Conservation (phyloP, 1,140 invertebrate species). For the Cataglyphis hispanica region DNA sequence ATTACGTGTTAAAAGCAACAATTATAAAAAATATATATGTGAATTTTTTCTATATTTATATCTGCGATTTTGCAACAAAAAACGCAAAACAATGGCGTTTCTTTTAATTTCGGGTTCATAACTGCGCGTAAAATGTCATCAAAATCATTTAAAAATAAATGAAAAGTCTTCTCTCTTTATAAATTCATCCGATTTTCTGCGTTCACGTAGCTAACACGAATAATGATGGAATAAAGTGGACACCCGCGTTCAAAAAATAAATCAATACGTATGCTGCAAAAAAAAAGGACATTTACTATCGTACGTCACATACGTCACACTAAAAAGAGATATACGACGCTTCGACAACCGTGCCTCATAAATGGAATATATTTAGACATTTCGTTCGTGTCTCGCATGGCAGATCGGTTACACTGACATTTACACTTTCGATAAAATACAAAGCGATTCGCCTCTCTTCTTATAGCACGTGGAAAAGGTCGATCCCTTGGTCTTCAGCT, state of each 20-base stretch:
- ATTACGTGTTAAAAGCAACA: neutral
- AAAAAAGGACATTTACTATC: neutral
- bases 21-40: neutral
- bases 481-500: neutral
- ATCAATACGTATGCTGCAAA: neutral
- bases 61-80: neutral
- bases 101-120: neutral
- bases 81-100: neutral
- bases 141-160: neutral
- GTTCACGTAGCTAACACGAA: neutral
- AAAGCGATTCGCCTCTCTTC: conserved; percentile 66
- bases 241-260: neutral
- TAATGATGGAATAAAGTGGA: conserved; percentile 5
- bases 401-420: conserved; percentile 50
- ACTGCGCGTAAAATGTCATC: neutral
- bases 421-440: conserved; percentile 56
- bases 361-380: conserved; percentile 19
- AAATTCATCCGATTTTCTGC: conserved; percentile 19
- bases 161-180: neutral
- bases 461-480: conserved; percentile 36
- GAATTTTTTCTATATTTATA: neutral
- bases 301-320: neutral
- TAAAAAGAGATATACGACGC: neutral
- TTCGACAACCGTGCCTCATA: neutral
- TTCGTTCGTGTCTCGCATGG: neutral